Base-by-base conservation (phyloP, 37 sponge, comb jelly and placozoan genomes). In the Ephydatia muelleri region DNA sequence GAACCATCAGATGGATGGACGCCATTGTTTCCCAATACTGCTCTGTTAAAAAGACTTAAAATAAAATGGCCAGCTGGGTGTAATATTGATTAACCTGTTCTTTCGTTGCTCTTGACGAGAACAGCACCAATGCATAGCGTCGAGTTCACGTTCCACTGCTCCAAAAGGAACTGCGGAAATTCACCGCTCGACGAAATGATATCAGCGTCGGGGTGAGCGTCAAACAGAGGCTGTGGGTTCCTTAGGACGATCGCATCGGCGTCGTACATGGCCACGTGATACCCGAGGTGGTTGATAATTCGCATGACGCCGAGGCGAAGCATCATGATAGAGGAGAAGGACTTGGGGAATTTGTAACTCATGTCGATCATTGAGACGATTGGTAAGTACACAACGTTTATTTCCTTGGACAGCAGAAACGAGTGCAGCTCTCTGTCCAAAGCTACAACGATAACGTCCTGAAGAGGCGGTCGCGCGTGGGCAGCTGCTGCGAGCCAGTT, bases 161-260 rank as follows among this genome's bases (percentile, higher is more conserved):
- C 33, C 22, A 40, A 32, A 32, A 85, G 37, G 72, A 79, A 72
- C 16, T 22, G 25, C 32, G 86, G 86, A 25, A 85, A 40, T 30
- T 36, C 70, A 23, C 86, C 86, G 28, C 40, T 22, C 22, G 79
- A 39, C 23, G 79, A 79, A 78, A 85, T 49, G 8, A 85, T 79
- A 37, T 85, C 79, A 16, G 47, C 27, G 23, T 13, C 25, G 23
- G 28, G 14, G 48, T 67, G 78, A 16, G 26, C 3, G 23, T 71
- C 73, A 34, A 33, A 77, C 25, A 85, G 36, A 34, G 71, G 79
- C 33, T 72, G 36, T 19, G 86, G 79, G 26, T 85, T 72, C 64
- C 65, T 78, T 26, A 85, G 65, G 5, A 85, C 35, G 29, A 85
- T 49, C 48, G 86, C 86, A 85, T 85, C 86, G n/a, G 79, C 72